Evolutionary conservation across 2,888 invertebrate genomes (phyloP).

Genomic region (Ormyrus nitidulus): DNA sequence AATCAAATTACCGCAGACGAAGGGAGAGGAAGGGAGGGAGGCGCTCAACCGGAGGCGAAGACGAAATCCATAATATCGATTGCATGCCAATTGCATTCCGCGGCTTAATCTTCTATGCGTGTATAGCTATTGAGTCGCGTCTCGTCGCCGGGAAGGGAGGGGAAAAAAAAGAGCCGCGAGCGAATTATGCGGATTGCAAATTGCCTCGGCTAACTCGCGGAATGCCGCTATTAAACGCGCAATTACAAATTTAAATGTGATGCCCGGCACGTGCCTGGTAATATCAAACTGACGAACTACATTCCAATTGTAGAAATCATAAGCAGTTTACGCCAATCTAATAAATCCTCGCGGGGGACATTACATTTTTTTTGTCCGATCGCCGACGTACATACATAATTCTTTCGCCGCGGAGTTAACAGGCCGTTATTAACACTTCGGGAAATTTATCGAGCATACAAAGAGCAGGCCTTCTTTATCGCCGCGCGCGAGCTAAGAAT

Average conservation of each 20-base stretch:
- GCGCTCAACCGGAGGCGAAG: not conserved
- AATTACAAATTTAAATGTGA: slow-evolving; percentile 46
- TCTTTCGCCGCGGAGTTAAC: no score
- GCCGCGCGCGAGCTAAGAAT: no score
- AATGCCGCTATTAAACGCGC: slow-evolving; percentile 34
- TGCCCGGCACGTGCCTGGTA: slow-evolving; percentile 16
- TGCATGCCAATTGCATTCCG: slow-evolving; percentile 38
- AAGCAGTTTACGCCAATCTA: not conserved
- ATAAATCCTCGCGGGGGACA: no score
- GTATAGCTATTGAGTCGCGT: not conserved
- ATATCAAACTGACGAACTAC: slow-evolving; percentile 23
- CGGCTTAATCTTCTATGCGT: not conserved
- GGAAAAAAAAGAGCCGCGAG: not conserved
- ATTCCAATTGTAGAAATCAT: slow-evolving; percentile 48
- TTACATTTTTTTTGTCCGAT: no score
- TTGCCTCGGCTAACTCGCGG: slow-evolving; percentile 33
- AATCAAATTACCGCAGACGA: slow-evolving; percentile 11
- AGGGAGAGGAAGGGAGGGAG: no score
- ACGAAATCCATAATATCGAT: slow-evolving; percentile 15
- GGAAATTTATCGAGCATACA: no score
- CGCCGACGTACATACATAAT: no score
- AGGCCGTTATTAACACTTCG: no score
- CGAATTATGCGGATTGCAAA: slow-evolving; percentile 41
- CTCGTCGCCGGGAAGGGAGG: not conserved
- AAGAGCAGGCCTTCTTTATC: no score